Percentiles rank a stretch among this genome's conserved stretches.
Conservation (phyloP, 2,888 invertebrate genomes). For the Nomada flava region DNA sequence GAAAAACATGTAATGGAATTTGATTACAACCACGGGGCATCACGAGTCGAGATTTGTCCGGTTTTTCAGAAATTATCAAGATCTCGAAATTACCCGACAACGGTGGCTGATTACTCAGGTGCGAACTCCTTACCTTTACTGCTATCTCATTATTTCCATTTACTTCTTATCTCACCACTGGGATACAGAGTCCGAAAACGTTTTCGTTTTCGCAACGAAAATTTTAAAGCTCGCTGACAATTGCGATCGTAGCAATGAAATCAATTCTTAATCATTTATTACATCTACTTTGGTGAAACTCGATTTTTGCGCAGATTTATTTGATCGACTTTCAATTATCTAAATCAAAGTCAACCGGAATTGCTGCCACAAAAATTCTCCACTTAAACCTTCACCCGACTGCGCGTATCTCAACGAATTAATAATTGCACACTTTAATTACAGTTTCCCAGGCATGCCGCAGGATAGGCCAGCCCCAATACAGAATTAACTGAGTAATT, state of each 20-base stretch:
- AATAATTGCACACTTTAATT: too few species aligned
- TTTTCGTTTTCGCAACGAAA: constrained; percentile 15
- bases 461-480: too few species aligned
- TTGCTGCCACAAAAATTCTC: too few species aligned
- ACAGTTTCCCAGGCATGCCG: too few species aligned
- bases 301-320: too few species aligned
- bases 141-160: constrained; percentile 47
- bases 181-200: neutral
- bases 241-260: too few species aligned
- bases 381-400: too few species aligned
- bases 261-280: too few species aligned
- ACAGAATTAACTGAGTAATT: too few species aligned
- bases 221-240: neutral
- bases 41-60: neutral
- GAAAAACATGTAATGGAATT: constrained; percentile 16
- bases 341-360: too few species aligned
- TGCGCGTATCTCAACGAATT: too few species aligned
- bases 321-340: constrained; percentile 29
- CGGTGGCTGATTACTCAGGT: neutral
- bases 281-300: too few species aligned
- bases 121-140: neutral
- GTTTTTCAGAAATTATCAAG: constrained; percentile 11
- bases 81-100: neutral
- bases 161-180: constrained; percentile 6
- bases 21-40: constrained; percentile 3